phyloP scores from a whole-genome alignment of 2,113 vertebrate genomes.

The Mobula birostris region DNA sequence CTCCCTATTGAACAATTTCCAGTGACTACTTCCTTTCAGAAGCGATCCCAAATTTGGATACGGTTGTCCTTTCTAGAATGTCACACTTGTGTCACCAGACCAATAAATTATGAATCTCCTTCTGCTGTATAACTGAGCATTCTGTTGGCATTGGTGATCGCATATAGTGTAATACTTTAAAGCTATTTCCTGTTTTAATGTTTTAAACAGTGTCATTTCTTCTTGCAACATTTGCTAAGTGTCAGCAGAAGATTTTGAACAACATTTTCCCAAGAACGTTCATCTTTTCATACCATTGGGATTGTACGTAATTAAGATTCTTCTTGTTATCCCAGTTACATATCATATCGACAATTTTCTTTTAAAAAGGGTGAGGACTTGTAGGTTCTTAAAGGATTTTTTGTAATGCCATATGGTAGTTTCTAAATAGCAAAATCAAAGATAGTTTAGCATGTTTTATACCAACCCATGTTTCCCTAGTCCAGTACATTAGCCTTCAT shows the following conservation, averaged over 20 bases:
- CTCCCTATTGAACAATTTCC: not conserved
- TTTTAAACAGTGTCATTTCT: too few species aligned
- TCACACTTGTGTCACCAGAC: not conserved
- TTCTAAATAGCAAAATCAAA: not conserved
- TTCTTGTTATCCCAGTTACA: not conserved
- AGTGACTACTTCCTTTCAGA: not conserved
- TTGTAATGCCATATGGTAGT: not conserved
- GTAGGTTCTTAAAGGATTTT: not conserved
- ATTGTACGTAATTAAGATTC: not conserved
- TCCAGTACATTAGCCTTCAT: not conserved
- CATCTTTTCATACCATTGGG: not conserved
- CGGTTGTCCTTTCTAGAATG: not conserved
- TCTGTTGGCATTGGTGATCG: not conserved
- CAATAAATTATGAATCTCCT: slow-evolving; percentile 24
- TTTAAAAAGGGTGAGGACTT: too few species aligned
- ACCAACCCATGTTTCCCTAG: too few species aligned
- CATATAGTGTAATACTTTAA: not conserved
- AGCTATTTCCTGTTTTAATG: not conserved
- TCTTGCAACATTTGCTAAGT: not conserved
- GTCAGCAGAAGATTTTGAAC: not conserved
- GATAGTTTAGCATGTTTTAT: not conserved
- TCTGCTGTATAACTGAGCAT: not conserved
- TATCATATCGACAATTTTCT: not conserved
- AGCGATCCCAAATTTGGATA: not conserved
- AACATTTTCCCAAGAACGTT: not conserved